These are phyloP conservation scores for Calephelis virginiensis DNA, from an alignment of 1,140 invertebrate genomes.

Conservation along the genomic window DNA sequence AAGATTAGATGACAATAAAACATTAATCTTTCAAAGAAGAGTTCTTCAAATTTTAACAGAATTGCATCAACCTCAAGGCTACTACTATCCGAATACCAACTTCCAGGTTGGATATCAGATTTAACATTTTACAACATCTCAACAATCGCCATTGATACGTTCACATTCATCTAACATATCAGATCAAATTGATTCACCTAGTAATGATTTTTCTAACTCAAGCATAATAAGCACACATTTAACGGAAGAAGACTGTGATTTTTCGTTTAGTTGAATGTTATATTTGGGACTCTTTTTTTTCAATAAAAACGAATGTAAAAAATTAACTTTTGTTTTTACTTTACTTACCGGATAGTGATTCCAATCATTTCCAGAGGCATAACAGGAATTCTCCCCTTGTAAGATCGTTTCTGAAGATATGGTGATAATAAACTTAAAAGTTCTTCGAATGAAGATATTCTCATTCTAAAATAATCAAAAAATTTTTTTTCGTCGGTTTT, in stretches of 20 bases:
- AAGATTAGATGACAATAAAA: too few relatives aligned
- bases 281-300: conserved; percentile 32
- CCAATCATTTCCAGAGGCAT: conserved; percentile 35
- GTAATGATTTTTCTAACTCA: conserved; percentile 35
- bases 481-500: too few relatives aligned
- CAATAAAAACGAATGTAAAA: conserved; percentile 32
- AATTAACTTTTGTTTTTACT: conserved; percentile 38
- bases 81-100: conserved; percentile 33
- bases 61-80: too few relatives aligned
- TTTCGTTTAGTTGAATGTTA: conserved; percentile 32
- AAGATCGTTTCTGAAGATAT: conserved; percentile 38
- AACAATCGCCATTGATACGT: conserved; percentile 34
- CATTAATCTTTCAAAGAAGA: too few relatives aligned
- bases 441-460: too few relatives aligned
- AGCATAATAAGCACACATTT: conserved; percentile 37
- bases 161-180: conserved; percentile 36
- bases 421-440: too few relatives aligned
- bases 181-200: conserved; percentile 37
- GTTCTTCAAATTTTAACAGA: too few relatives aligned
- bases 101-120: conserved; percentile 36
- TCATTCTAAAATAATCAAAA: too few relatives aligned
- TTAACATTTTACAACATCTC: conserved; percentile 35
- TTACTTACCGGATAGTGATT: conserved; percentile 38
- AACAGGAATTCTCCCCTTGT: too few relatives aligned
- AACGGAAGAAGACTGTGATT: conserved; percentile 35